Conservation (phyloP, 2,113 vertebrate genomes). For the Cettia cetti region DNA sequence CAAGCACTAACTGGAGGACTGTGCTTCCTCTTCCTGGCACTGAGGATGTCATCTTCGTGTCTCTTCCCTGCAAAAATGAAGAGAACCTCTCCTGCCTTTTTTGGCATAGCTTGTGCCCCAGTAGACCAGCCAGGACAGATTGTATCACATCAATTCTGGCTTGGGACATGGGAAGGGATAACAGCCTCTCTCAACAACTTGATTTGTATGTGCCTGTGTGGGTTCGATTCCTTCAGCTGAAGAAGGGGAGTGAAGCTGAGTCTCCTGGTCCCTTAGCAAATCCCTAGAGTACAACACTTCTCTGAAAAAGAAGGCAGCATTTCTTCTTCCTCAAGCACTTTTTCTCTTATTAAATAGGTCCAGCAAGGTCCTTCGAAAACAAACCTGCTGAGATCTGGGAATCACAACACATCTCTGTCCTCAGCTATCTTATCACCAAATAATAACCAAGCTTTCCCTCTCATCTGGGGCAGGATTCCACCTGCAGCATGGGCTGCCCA, state of each 20-base stretch:
- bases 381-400: background rate
- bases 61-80: background rate
- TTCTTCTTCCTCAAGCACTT: background rate
- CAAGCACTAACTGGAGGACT: background rate
- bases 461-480: background rate
- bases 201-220: background rate
- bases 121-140: background rate
- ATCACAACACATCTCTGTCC: background rate
- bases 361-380: background rate
- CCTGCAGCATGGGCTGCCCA: accelerated
- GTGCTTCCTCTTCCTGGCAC: background rate
- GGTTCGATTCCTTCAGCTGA: background rate
- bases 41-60: accelerated
- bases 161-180: background rate
- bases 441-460: background rate
- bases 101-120: background rate
- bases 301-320: background rate
- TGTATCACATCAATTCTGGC: background rate
- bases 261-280: accelerated
- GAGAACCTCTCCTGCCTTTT: background rate
- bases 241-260: background rate
- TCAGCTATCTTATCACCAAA: background rate
- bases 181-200: background rate
- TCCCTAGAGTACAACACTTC: background rate
- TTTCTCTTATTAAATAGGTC: background rate